Evolutionary conservation across 2,888 invertebrate species (phyloP), one percentile per base, ranked within the genome.

Genomic region (Conomelus anceps): DNA sequence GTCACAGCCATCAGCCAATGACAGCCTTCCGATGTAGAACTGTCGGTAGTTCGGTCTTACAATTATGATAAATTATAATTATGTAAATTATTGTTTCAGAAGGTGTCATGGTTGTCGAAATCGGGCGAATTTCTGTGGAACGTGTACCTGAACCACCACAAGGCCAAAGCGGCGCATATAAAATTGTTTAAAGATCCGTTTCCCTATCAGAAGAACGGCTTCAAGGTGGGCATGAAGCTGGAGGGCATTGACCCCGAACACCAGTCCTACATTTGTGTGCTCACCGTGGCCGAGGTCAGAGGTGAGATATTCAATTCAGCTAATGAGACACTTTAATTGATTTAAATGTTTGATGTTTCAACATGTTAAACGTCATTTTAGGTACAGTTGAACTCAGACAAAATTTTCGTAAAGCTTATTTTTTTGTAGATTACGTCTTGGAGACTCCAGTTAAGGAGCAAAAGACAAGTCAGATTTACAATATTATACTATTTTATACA

Each of bases 211-310:
- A 95, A 96, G 91, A 98, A 98, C 93, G 95, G 95, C 26, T 97
- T 97, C 92, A 96, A 96, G 92, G 95, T 96, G 84, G 98, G 98
- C 3, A 98, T 98, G 97, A 97, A 97, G 92, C 93, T 99, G 92
- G 99, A 99, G 94, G 98, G 98, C 1, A 97, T 98, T 86, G 99
- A 99, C 94, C 99, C 98, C 0, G 96, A 96, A 92, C 97, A 98
- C 93, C 98, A 98, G 89, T 96, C 97, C 0, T 94, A 97, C 90
- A 98, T 98, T 93, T 98, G 98, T 93, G 98, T 98, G 23, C 95
- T 98, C 89, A 97, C 97, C 0, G 96, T 99, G 24, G 95, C 96
- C 0, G 97, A 97, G 93, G 96, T 97, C 87, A 93, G 93, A 91
- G 94, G 94, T 93, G 91, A 90, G 85, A 24, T 20, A n/a, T n/a